phyloP scores from a whole-genome alignment of 2,888 invertebrate species.

The Lasioglossum marginatum region DNA sequence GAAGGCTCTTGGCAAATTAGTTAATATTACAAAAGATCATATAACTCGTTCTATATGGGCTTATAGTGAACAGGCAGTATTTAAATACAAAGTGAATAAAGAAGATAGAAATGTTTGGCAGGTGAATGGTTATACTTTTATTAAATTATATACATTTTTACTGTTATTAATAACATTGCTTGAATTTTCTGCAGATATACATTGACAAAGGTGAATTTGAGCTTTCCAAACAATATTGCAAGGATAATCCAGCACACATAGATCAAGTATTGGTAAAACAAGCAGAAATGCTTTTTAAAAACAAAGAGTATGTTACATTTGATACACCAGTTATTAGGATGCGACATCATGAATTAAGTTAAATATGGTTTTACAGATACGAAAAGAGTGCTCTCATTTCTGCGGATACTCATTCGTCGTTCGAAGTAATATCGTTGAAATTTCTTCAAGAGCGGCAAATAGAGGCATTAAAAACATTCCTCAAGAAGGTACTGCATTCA shows the following conservation, averaged over 20 bases:
- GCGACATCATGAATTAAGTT: background rate
- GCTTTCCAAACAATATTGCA: conserved; percentile 93
- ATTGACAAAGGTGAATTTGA: conserved; percentile 94
- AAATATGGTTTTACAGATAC: conserved; percentile 85
- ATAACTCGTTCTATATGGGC: conserved; percentile 93
- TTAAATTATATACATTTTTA: conserved; percentile 68
- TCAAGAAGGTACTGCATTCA: conserved; percentile 86
- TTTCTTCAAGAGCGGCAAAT: conserved; percentile 93
- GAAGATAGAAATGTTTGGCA: conserved; percentile 96
- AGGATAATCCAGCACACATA: conserved; percentile 91
- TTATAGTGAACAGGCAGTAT: conserved; percentile 93
- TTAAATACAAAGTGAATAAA: conserved; percentile 92
- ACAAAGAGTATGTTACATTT: conserved; percentile 86
- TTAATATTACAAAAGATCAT: conserved; percentile 93
- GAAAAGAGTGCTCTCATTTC: conserved; percentile 94
- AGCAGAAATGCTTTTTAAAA: conserved; percentile 93
- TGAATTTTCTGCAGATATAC: conserved; percentile 87
- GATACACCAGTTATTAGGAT: background rate
- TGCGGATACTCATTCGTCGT: conserved; percentile 95
- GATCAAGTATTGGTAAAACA: conserved; percentile 95
- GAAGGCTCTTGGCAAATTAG: conserved; percentile 90
- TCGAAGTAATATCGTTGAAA: conserved; percentile 97
- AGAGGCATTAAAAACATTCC: conserved; percentile 94
- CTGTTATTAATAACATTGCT: conserved; percentile 9
- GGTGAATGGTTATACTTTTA: conserved; percentile 76